phyloP scores from a whole-genome alignment of 2,797 vertebrate genomes.

The Danio choprae region DNA sequence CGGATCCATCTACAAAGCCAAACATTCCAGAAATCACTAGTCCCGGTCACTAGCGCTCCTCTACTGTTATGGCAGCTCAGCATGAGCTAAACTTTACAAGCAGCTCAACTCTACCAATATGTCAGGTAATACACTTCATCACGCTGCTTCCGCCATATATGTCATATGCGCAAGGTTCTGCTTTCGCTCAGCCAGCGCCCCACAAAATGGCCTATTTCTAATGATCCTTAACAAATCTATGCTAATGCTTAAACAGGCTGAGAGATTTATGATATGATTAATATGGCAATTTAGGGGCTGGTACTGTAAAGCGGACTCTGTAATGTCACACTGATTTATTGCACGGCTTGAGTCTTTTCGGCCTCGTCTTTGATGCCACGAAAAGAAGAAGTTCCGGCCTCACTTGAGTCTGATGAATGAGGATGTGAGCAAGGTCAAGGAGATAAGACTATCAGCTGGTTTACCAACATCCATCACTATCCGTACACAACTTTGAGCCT shows the following conservation, averaged over 20 bases:
- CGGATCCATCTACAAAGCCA: conserved; percentile 55
- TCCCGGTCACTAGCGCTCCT: conserved; percentile 56
- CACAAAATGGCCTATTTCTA: conserved; percentile 36
- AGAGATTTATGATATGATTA: conserved; percentile 49
- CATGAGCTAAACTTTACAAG: conserved; percentile 67
- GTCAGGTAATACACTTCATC: conserved; percentile 8
- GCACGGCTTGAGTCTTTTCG: conserved; percentile 15
- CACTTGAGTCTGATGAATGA: conserved; percentile 37
- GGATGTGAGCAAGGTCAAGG: conserved; percentile 17
- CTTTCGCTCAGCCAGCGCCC: conserved; percentile 30
- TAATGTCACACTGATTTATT: conserved; percentile 47
- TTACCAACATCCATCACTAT: conserved; percentile 33
- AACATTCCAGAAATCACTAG: conserved; percentile 59
- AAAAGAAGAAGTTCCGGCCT: conserved; percentile 38
- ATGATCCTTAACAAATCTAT: conserved; percentile 41
- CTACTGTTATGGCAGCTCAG: conserved; percentile 59
- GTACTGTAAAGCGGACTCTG: conserved; percentile 26
- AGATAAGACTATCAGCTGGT: conserved; percentile 44
- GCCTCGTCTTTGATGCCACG: conserved; percentile 39
- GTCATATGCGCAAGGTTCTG: conserved; percentile 4
- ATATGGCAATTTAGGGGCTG: conserved; percentile 20
- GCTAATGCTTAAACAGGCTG: conserved; percentile 31
- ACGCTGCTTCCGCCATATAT: background rate
- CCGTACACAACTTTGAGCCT: background rate
- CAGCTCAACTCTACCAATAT: conserved; percentile 53